phyloP scores from a whole-genome alignment of 2,113 vertebrate genomes.

The Alces alces region DNA sequence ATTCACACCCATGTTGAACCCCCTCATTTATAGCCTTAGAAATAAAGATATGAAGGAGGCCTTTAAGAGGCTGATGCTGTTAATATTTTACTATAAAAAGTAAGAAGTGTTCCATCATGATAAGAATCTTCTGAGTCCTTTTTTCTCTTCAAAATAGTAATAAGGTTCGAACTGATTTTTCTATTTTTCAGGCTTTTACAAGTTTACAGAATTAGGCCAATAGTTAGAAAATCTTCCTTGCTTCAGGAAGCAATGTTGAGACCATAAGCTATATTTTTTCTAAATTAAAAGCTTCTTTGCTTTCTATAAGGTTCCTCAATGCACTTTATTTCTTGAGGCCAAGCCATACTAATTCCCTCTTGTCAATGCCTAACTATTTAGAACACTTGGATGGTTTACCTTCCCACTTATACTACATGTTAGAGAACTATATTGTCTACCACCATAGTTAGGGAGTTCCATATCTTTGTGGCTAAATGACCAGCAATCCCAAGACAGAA shows the following conservation, averaged over 20 bases:
- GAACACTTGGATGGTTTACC: not conserved
- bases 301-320: not conserved
- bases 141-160: not conserved
- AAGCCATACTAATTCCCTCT: not conserved
- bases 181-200: not conserved
- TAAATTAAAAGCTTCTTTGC: not conserved
- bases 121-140: not conserved
- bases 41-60: conserved; percentile 48
- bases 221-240: not conserved
- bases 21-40: conserved; percentile 43
- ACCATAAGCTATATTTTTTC: not conserved
- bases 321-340: not conserved
- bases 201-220: not conserved
- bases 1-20: conserved; percentile 43
- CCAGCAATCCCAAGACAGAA: not conserved
- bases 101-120: not conserved
- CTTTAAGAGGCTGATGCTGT: not conserved
- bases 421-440: not conserved
- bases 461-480: not conserved
- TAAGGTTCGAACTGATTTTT: not conserved
- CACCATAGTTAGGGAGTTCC: not conserved
- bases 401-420: not conserved
- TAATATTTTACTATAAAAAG: not conserved
- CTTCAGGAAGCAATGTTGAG: not conserved
- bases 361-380: not conserved